Base-by-base conservation (phyloP, 2,888 invertebrate genomes). In the Hirtodrosophila alboralis region DNA sequence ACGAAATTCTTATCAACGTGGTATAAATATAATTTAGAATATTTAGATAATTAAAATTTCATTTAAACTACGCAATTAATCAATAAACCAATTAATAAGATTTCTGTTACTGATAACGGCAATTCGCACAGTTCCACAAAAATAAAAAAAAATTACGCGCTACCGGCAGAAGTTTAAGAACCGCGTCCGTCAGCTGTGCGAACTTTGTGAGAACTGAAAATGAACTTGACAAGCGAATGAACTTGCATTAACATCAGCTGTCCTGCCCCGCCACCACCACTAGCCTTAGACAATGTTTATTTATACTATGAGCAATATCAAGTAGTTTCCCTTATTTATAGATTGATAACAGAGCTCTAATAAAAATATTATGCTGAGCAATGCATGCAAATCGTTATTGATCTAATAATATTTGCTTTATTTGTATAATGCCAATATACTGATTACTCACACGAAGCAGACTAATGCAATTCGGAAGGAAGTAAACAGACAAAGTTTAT, bases 151-250 rank as follows among this genome's bases (percentile, higher is more conserved):
- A n/a, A n/a, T n/a, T 47, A 45, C 59, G 43, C 43, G 34, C 53
- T 62, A 58, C 83, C 79, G 71, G 58, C 60, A 58, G 58, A 63
- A 27, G 36, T 12, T 30, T 21, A 23, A 34, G 36, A 62, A 54
- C 23, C 48, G 66, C 73, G 75, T 74, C 68, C 59, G 62, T 40
- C 74, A 79, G 71, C 84, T 79, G 65, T 68, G 74, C 63, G 61
- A 78, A 75, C 78, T 60, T 34, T 48, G n/a, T 33, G 62, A 59
- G 48, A 61, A 79, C 57, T 72, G 36, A 75, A 62, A 12, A 16
- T n/a, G 23, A 18, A 48, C n/a, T 30, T 16, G 18, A 14, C 12
- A 26, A 28, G 6, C 37, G 36, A 38, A 21, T 27, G 43, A 54
- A 60, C 44, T 26, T 28, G 18, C 13, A 26, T 6, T 21, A 37